Evolutionary conservation across 1,140 invertebrate genomes (phyloP).

Genomic region (Megalonaias nervosa): DNA sequence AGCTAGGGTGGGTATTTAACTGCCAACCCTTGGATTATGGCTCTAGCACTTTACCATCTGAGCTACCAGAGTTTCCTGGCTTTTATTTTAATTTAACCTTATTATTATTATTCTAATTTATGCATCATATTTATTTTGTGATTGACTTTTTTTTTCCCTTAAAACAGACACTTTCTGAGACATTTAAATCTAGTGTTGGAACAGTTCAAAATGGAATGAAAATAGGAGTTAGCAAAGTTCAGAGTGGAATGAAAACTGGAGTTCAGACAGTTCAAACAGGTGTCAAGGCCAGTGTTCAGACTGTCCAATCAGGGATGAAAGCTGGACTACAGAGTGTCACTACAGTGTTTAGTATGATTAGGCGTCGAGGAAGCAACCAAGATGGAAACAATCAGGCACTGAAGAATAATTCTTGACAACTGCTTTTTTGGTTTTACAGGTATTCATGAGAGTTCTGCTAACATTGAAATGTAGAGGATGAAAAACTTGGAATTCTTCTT

Average conservation of each 20-base stretch:
- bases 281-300: conserved; percentile 39
- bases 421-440: too few relatives aligned
- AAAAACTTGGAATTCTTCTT: too few relatives aligned
- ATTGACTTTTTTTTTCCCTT: neutral
- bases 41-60: too few relatives aligned
- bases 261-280: conserved; percentile 46
- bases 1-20: too few relatives aligned
- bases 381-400: too few relatives aligned
- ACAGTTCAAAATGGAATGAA: conserved; percentile 24
- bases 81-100: conserved; percentile 13
- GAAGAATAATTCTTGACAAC: too few relatives aligned
- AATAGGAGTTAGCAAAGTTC: conserved; percentile 27
- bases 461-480: too few relatives aligned
- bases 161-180: conserved; percentile 10
- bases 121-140: conserved; percentile 13
- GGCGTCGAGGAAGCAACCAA: too few relatives aligned
- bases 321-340: conserved; percentile 52
- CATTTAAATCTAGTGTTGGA: conserved; percentile 1
- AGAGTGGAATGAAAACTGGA: conserved; percentile 50
- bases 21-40: too few relatives aligned
- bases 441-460: too few relatives aligned
- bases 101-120: conserved; percentile 5
- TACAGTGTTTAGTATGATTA: conserved; percentile 36
- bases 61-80: too few relatives aligned
- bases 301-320: conserved; percentile 48